These are phyloP conservation scores for Molanna angustata DNA, from an alignment of 2,888 invertebrate genomes.

Conservation along the genomic window DNA sequence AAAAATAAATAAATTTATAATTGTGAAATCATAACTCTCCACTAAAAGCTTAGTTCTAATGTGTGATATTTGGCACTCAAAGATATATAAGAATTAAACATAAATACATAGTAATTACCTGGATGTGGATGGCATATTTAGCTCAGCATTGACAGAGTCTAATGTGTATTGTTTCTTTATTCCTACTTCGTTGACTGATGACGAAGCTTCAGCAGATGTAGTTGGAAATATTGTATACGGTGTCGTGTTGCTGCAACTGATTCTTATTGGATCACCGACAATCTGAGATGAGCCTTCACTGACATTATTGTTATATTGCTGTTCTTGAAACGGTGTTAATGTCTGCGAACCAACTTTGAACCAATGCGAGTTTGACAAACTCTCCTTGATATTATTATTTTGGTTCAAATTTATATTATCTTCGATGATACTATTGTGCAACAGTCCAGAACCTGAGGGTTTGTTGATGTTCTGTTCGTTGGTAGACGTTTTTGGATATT, in stretches of 20 bases:
- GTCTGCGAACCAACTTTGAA: background rate
- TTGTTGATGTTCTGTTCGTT: too few species aligned
- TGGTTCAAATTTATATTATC: background rate
- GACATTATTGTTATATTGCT: background rate
- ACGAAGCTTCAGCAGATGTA: conserved; percentile 32
- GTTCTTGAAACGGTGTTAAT: background rate
- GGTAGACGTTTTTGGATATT: conserved; percentile 12
- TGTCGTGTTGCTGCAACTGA: background rate
- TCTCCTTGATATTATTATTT: background rate
- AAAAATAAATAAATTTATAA: too few species aligned
- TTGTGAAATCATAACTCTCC: too few species aligned
- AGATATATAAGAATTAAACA: too few species aligned
- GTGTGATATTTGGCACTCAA: too few species aligned
- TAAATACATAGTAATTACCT: conserved; percentile 37
- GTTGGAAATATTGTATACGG: conserved; percentile 39
- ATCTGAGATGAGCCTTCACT: background rate
- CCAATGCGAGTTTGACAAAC: conserved; percentile 29
- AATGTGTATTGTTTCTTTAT: conserved; percentile 36
- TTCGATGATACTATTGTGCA: background rate
- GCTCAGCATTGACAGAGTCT: conserved; percentile 35
- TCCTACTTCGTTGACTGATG: background rate
- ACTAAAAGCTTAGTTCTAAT: too few species aligned
- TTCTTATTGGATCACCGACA: background rate
- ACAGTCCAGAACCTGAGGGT: too few species aligned
- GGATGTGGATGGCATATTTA: conserved; percentile 48